phyloP scores from a whole-genome alignment of 2,888 invertebrate genomes.

The Hypomecis atomaria region DNA sequence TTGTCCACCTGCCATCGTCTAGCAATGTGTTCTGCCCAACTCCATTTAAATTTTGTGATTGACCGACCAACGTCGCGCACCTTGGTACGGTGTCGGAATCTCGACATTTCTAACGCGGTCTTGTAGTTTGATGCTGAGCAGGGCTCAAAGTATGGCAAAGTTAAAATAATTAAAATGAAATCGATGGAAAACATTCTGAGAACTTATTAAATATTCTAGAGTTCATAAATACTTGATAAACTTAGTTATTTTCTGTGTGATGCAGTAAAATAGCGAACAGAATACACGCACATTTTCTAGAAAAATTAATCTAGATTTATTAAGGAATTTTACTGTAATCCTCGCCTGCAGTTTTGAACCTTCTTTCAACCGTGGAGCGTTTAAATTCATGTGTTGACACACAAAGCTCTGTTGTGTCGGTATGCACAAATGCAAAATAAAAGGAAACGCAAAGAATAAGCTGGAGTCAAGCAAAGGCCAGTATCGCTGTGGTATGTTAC shows the following conservation, averaged over 20 bases:
- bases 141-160: too few relatives aligned
- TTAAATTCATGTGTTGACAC: constrained; percentile 49
- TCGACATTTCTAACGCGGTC: too few relatives aligned
- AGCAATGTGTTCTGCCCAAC: too few relatives aligned
- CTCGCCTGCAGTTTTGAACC: not conserved
- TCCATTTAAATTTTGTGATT: too few relatives aligned
- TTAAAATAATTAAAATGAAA: too few relatives aligned
- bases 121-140: too few relatives aligned
- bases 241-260: not conserved
- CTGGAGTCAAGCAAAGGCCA: constrained; percentile 49
- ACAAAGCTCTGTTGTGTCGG: constrained; percentile 60
- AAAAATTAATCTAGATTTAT: constrained; percentile 11
- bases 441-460: constrained; percentile 53
- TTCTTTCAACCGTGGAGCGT: constrained; percentile 14
- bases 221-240: not conserved
- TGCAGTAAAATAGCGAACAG: not conserved
- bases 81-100: too few relatives aligned
- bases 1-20: too few relatives aligned
- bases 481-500: constrained; percentile 47
- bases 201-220: not conserved
- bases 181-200: too few relatives aligned
- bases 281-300: constrained; percentile 15
- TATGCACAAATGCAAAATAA: constrained; percentile 58
- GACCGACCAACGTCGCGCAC: too few relatives aligned
- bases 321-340: not conserved